Evolutionary conservation across 2,797 vertebrate genomes (phyloP).

Genomic region (Phoeniculus purpureus): DNA sequence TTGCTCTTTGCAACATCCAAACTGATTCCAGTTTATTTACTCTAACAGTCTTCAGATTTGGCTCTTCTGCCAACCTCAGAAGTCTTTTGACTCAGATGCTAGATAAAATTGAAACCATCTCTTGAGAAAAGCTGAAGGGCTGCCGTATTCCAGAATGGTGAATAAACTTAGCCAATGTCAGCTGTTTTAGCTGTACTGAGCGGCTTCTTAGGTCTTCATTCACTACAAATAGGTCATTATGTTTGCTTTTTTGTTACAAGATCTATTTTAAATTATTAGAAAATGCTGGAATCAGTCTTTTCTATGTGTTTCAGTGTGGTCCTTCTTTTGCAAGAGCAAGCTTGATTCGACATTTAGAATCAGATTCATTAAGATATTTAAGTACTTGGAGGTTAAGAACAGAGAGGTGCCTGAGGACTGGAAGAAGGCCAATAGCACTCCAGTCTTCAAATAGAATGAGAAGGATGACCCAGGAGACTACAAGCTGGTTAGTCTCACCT

Average conservation of each 20-base stretch:
- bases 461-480: not conserved
- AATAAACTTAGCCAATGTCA: not conserved
- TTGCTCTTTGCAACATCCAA: not conserved
- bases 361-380: not conserved
- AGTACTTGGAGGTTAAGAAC: not conserved
- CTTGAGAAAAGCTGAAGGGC: conserved; percentile 33
- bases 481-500: not conserved
- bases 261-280: not conserved
- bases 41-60: not conserved
- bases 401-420: too few species aligned
- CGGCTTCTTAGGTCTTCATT: conserved; percentile 39
- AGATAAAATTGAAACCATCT: conserved; percentile 5
- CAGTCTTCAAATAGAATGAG: not conserved
- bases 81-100: not conserved
- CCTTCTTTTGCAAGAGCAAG: not conserved
- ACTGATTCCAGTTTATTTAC: not conserved
- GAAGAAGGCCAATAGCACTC: too few species aligned
- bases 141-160: not conserved
- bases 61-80: not conserved
- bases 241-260: not conserved
- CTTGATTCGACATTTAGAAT: not conserved
- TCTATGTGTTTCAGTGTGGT: not conserved
- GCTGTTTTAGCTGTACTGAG: conserved; percentile 34
- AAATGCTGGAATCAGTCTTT: not conserved
- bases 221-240: conserved; percentile 36